phyloP scores from a whole-genome alignment of 2,113 vertebrate species.

The Dendrocopos noguchii region DNA sequence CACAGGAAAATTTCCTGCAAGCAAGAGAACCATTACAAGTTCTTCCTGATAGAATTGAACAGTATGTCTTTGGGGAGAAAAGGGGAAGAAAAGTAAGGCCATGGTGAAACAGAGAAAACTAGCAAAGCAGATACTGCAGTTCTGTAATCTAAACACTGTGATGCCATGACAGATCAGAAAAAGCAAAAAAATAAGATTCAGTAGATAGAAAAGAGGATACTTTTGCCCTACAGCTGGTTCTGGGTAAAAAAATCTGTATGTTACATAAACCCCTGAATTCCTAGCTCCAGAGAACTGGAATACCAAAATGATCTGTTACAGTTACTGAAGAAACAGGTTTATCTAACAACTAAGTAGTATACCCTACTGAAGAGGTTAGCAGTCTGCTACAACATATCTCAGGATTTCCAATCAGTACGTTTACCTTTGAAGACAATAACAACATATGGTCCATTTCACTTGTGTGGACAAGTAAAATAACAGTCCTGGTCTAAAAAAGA shows the following conservation, averaged over 20 bases:
- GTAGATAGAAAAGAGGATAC: neutral
- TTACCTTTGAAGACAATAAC: neutral
- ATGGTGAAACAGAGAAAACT: neutral
- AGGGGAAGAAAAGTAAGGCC: slow-evolving; percentile 43
- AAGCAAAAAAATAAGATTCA: neutral
- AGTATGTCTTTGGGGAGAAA: slow-evolving; percentile 33
- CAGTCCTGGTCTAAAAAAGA: neutral
- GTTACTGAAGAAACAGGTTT: neutral
- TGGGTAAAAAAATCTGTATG: neutral
- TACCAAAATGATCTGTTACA: neutral
- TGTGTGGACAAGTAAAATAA: neutral
- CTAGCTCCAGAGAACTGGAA: neutral
- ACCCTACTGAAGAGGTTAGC: neutral
- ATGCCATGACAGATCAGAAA: neutral
- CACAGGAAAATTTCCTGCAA: slow-evolving; percentile 50
- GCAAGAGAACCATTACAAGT: slow-evolving; percentile 41
- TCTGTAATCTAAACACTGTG: neutral
- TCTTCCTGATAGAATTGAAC: slow-evolving; percentile 48
- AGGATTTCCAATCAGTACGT: neutral
- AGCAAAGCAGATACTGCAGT: neutral
- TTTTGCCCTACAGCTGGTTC: neutral
- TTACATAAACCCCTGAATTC: neutral
- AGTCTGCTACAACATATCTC: neutral
- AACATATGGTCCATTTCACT: neutral
- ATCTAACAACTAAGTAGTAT: neutral